A percentile compares a stretch with the other conserved stretches of the same genome.
Conservation (phyloP, 2,797 vertebrate genomes). For the Fistularia tabacaria region DNA sequence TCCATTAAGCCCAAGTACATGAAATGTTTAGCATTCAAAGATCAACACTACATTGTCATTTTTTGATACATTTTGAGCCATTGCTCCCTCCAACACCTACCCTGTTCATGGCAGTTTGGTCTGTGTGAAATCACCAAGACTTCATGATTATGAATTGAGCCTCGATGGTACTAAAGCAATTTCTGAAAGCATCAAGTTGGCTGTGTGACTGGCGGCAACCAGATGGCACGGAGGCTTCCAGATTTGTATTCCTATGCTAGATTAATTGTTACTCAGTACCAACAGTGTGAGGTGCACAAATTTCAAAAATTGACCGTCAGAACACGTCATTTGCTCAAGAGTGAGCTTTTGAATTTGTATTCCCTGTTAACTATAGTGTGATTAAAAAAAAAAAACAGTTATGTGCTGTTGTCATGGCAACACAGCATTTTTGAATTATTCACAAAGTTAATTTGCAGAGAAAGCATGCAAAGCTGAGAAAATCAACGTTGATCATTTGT, state of each 20-base stretch:
- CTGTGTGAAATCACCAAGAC: constrained; percentile 56
- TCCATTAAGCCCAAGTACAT: constrained; percentile 7
- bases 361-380: too few relatives aligned
- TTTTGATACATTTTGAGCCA: constrained; percentile 53
- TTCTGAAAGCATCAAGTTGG: constrained; percentile 55
- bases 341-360: too few relatives aligned
- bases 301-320: too few relatives aligned
- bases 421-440: too few relatives aligned
- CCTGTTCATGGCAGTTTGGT: constrained; percentile 52
- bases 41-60: constrained; percentile 39
- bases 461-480: too few relatives aligned
- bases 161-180: constrained; percentile 31
- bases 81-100: constrained; percentile 50
- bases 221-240: constrained; percentile 58
- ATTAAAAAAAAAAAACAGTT: too few relatives aligned
- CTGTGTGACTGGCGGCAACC: constrained; percentile 47
- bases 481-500: too few relatives aligned
- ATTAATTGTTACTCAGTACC: constrained; percentile 50
- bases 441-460: too few relatives aligned
- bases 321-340: too few relatives aligned
- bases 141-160: constrained; percentile 67
- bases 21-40: constrained; percentile 48
- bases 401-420: too few relatives aligned
- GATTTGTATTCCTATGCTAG: constrained; percentile 42
- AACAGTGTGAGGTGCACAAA: not conserved